A percentile compares a stretch with the other conserved stretches of the same genome.
These are phyloP conservation scores for Corvus hawaiiensis DNA, from an alignment of 2,113 vertebrate genomes.

Conservation along the genomic window DNA sequence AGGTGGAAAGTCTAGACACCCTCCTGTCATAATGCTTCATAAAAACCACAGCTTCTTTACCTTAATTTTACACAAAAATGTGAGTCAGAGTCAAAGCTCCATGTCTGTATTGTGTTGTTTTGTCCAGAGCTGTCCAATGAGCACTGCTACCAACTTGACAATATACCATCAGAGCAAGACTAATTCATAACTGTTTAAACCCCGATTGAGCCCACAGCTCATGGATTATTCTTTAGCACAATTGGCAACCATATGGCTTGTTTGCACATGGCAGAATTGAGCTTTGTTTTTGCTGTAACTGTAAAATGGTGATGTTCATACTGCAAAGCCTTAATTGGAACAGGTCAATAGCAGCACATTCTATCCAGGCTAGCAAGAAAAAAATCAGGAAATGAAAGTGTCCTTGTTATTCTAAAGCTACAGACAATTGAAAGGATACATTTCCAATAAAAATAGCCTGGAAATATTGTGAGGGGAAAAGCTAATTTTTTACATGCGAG, in stretches of 20 bases:
- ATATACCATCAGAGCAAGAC: not conserved
- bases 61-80: not conserved
- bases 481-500: accelerated
- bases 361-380: not conserved
- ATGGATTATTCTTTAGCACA: not conserved
- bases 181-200: not conserved
- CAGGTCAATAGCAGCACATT: not conserved
- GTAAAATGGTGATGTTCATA: not conserved
- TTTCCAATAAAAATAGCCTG: not conserved
- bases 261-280: not conserved
- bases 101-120: not conserved
- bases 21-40: not conserved
- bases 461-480: accelerated
- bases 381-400: not conserved
- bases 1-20: not conserved
- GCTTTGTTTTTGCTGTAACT: not conserved
- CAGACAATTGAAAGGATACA: not conserved
- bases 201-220: not conserved
- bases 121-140: not conserved
- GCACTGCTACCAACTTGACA: not conserved
- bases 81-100: not conserved
- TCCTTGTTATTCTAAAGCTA: not conserved
- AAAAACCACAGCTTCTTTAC: not conserved
- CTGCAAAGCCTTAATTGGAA: not conserved
- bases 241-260: accelerated